Conservation (phyloP, 2,888 invertebrate species). For the Carabus problematicus region DNA sequence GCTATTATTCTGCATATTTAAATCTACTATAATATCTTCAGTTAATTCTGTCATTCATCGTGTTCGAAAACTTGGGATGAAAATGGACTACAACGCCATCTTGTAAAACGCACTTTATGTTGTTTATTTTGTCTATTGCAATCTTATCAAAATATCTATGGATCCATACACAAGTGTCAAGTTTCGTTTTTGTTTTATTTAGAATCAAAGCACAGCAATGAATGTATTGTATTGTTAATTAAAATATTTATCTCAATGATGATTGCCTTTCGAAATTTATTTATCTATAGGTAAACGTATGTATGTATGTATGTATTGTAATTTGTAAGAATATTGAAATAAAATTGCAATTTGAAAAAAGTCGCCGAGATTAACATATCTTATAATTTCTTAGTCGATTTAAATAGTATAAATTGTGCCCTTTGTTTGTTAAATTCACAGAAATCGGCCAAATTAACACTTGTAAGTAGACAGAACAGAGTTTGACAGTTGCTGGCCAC, state of each 20-base stretch:
- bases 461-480: background rate
- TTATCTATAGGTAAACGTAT: background rate
- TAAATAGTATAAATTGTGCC: slow-evolving; percentile 59
- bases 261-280: slow-evolving; percentile 38
- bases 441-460: slow-evolving; percentile 26
- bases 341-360: slow-evolving; percentile 39
- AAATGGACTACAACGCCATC: slow-evolving; percentile 4
- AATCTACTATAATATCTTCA: background rate
- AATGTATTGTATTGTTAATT: slow-evolving; percentile 43
- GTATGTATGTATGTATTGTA: slow-evolving; percentile 11
- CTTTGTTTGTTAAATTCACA: slow-evolving; percentile 53
- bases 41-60: slow-evolving; percentile 6
- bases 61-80: slow-evolving; percentile 46
- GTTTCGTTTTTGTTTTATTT: slow-evolving; percentile 55
- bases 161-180: slow-evolving; percentile 44
- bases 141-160: slow-evolving; percentile 59
- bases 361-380: slow-evolving; percentile 8
- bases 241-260: slow-evolving; percentile 24
- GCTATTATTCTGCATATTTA: too few relatives aligned
- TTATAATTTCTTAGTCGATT: too few relatives aligned
- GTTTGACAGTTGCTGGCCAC: background rate
- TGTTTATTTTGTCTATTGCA: slow-evolving; percentile 56
- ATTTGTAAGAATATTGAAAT: slow-evolving; percentile 46
- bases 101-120: slow-evolving; percentile 1
- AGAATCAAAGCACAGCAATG: slow-evolving; percentile 59